These are phyloP conservation scores for Poecilia picta DNA, from an alignment of 2,797 vertebrate species.

Conservation along the genomic window DNA sequence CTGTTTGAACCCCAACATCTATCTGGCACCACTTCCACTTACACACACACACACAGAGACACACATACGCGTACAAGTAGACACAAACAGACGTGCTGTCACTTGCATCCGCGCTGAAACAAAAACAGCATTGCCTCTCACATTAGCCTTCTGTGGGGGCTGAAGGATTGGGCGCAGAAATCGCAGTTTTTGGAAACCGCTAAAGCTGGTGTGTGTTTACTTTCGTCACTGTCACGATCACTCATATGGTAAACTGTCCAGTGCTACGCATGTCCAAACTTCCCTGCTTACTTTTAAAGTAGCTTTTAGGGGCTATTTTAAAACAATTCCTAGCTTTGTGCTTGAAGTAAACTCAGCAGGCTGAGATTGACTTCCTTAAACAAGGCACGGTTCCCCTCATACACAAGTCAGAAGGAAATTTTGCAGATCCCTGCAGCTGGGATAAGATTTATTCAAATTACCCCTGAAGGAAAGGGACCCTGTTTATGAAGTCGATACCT, in stretches of 20 bases:
- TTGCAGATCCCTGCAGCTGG: slow-evolving; percentile 31
- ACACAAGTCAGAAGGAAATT: slow-evolving; percentile 42
- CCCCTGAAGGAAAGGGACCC: not conserved
- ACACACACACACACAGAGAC: slow-evolving; percentile 34
- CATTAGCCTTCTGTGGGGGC: slow-evolving; percentile 58
- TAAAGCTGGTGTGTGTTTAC: slow-evolving; percentile 72
- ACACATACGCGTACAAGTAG: slow-evolving; percentile 25
- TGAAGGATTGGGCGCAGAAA: slow-evolving; percentile 63
- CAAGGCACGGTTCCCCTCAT: slow-evolving; percentile 32
- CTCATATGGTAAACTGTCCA: slow-evolving; percentile 35
- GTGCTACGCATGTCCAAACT: slow-evolving; percentile 55
- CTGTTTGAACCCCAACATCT: slow-evolving; percentile 74
- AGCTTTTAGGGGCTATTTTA: slow-evolving; percentile 49
- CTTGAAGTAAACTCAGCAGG: slow-evolving; percentile 43
- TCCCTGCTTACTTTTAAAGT: slow-evolving; percentile 44
- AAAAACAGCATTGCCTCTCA: slow-evolving; percentile 70
- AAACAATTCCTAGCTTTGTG: slow-evolving; percentile 44
- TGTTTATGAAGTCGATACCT: not conserved
- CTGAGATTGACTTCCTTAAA: slow-evolving; percentile 54
- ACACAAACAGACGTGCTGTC: slow-evolving; percentile 20
- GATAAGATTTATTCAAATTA: slow-evolving; percentile 11
- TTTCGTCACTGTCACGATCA: slow-evolving; percentile 56
- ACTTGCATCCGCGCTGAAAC: slow-evolving; percentile 29
- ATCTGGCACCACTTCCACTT: slow-evolving; percentile 60
- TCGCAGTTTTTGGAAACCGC: slow-evolving; percentile 56